Conservation (phyloP, 2,113 vertebrate genomes). For the Amazona vittata region DNA sequence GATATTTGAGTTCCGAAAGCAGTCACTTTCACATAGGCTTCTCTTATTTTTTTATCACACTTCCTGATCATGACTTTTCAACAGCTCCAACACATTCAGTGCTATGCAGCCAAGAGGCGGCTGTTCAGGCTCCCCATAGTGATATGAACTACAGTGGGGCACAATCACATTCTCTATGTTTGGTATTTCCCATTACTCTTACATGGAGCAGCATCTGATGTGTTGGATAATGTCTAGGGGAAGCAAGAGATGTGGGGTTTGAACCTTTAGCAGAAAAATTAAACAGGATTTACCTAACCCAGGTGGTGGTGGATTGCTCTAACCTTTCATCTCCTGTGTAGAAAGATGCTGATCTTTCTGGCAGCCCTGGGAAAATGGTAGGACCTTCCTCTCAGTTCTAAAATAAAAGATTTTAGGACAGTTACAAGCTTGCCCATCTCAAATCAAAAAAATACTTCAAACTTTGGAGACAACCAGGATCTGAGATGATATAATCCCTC, state of each 20-base stretch:
- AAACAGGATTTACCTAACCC: background rate
- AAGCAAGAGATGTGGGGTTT: background rate
- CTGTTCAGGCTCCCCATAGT: background rate
- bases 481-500: background rate
- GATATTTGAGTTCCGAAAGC: background rate
- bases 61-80: background rate
- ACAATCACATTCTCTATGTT: background rate
- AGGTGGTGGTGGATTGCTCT: background rate
- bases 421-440: accelerated
- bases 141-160: background rate
- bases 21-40: background rate
- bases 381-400: background rate
- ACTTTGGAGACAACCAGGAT: background rate
- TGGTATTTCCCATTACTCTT: background rate
- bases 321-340: background rate
- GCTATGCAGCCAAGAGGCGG: background rate
- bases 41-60: background rate
- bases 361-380: background rate
- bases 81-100: background rate
- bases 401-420: background rate
- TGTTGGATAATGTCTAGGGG: background rate
- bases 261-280: accelerated
- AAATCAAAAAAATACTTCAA: background rate
- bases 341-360: background rate
- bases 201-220: accelerated